Evolutionary conservation across 2,797 vertebrate species (phyloP).

Genomic region (Schizothorax lantsangensis): DNA sequence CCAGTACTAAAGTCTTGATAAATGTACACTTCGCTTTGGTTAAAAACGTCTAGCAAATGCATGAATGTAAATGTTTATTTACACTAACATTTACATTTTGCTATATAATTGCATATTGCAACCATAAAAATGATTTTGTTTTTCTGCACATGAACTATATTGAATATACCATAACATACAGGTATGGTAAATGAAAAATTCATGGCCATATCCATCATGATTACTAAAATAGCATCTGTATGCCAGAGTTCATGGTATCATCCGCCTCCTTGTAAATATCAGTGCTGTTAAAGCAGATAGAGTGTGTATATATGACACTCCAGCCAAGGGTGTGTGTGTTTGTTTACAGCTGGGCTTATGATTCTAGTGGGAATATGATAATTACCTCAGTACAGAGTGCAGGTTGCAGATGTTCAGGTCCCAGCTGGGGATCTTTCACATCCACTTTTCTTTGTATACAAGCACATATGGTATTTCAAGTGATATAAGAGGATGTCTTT

Average conservation of each 20-base stretch:
- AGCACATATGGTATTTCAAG: slow-evolving; percentile 29
- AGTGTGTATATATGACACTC: slow-evolving; percentile 27
- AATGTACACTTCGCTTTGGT: neutral
- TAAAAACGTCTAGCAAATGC: neutral
- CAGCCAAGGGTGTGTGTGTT: slow-evolving; percentile 33
- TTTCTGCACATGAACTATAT: neutral
- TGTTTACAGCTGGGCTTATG: slow-evolving; percentile 43
- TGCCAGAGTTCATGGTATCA: neutral
- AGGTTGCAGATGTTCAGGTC: slow-evolving; percentile 59
- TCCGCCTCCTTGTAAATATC: neutral
- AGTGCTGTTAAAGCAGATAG: slow-evolving; percentile 29
- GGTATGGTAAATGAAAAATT: neutral
- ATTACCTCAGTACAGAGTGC: slow-evolving; percentile 50
- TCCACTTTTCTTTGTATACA: slow-evolving; percentile 31
- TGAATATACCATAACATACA: neutral
- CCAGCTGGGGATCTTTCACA: slow-evolving; percentile 53
- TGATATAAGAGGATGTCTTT: slow-evolving; percentile 28
- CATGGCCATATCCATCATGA: neutral
- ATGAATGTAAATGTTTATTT: neutral
- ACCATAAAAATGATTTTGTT: neutral
- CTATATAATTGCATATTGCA: neutral
- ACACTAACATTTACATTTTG: neutral
- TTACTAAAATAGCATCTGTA: slow-evolving; percentile 40
- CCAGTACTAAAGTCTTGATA: neutral
- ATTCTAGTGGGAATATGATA: slow-evolving; percentile 49